Evolutionary conservation across 2,113 vertebrate genomes (phyloP), one percentile per base, ranked within the genome.

Genomic region (Tupaia tana): DNA sequence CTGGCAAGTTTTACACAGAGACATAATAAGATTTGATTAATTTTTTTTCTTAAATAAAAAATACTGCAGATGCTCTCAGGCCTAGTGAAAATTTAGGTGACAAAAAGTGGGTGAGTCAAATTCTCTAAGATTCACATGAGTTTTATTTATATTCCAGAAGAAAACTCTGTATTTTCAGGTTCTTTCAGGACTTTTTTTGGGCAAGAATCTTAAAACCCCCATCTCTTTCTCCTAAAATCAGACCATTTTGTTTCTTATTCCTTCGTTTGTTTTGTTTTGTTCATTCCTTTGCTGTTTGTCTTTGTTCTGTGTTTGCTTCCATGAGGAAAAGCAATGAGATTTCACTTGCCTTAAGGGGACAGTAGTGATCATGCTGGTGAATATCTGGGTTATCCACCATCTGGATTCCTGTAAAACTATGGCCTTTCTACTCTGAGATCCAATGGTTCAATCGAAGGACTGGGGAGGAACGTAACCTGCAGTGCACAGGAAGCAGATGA

Each of bases 51-150:
- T 43, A 43, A 43, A 66, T 91, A 90, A 73, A 94, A 92, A 18
- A 95, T n/a, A 43, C 43, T 86, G 71, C 93, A 97, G 93, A 95
- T 94, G 77, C 90, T 97, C 70, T 96, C 80, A 86, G 93, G 31
- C 79, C 61, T 91, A 96, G 94, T 96, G 75, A 95, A 96, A 96
- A 89, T 95, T 96, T 96, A 95, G 83, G 66, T 96, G 86, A 89
- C 91, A 97, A 95, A 89, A 93, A 97, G 95, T 97, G 94, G 89
- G 94, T 96, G 86, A 97, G 89, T 90, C 19, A 94, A 94, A 70
- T 91, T 97, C 80, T 94, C n/a, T 15, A 91, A 90, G 13, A 54
- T 93, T 95, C 25, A 58, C 82, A 88, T 71, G 96, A 94, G 22
- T 86, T 93, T 95, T 97, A 96, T 97, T 97, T 97, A 96, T 95